Conservation (phyloP, 2,113 vertebrate species). For the Hoplias malabaricus region DNA sequence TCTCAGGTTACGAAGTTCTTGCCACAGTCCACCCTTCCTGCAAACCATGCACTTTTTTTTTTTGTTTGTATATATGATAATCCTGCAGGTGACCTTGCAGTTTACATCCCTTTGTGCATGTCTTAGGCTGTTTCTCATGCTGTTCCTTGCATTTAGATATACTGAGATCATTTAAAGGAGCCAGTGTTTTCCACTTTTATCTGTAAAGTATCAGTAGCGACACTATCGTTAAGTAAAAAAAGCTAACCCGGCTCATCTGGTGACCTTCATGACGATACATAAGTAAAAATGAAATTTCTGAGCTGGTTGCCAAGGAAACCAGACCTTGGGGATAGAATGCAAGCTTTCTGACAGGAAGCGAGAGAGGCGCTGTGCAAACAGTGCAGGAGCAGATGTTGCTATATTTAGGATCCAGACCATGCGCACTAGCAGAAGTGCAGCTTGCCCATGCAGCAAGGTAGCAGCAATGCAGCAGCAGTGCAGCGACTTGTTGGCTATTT, state of each 20-base stretch:
- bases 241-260: neutral
- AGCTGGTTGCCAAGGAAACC: conserved; percentile 35
- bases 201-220: neutral
- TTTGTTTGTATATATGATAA: neutral
- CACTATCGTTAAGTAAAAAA: neutral
- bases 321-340: neutral
- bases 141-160: no score
- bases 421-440: conserved; percentile 35
- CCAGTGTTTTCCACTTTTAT: no score
- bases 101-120: no score
- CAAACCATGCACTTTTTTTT: neutral
- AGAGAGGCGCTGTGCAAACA: conserved; percentile 11
- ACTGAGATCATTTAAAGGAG: no score
- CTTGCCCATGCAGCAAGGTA: conserved; percentile 36
- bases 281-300: neutral
- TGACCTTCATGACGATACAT: neutral
- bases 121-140: no score
- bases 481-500: neutral
- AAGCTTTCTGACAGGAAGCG: conserved; percentile 22
- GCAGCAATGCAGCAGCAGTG: conserved; percentile 33
- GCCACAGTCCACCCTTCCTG: no score
- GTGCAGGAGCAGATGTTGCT: neutral
- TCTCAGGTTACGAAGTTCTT: neutral
- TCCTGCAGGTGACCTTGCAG: neutral
- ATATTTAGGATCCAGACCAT: conserved; percentile 20